A percentile compares a stretch with the other conserved stretches of the same genome.
These are phyloP conservation scores for Porites cylindrica DNA, from an alignment of 92 coral and sea anemone genomes.

Conservation along the genomic window DNA sequence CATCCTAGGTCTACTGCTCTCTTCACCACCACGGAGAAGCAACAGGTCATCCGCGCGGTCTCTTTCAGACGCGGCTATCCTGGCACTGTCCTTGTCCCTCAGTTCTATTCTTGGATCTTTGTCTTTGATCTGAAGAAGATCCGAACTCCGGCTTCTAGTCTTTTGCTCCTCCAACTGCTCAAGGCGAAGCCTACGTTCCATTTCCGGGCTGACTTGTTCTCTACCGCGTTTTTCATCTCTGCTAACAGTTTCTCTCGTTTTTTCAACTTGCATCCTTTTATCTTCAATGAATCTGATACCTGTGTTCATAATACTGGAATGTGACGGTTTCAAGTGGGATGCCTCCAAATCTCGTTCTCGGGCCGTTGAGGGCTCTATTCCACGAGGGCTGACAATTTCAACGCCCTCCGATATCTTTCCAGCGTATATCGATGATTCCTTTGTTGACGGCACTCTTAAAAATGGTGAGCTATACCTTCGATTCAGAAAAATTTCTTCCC, in stretches of 20 bases:
- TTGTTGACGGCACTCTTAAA: constrained; percentile 49
- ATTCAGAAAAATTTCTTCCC: constrained; percentile 73
- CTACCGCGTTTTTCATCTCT: constrained; percentile 63
- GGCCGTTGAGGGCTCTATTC: constrained; percentile 37
- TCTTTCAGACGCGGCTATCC: constrained; percentile 47
- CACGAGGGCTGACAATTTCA: constrained; percentile 36
- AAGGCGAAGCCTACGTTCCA: constrained; percentile 61
- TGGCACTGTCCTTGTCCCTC: constrained; percentile 22
- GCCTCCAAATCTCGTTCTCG: constrained; percentile 26
- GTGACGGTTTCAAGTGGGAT: constrained; percentile 63
- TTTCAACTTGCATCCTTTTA: constrained; percentile 63
- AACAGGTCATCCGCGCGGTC: constrained; percentile 62
- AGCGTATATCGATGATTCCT: constrained; percentile 69
- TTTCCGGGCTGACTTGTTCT: constrained; percentile 50
- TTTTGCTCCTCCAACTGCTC: constrained; percentile 68
- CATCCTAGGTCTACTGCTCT: constrained; percentile 28
- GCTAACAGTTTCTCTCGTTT: constrained; percentile 51
- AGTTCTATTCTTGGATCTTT: constrained; percentile 64
- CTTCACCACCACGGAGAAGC: constrained; percentile 39
- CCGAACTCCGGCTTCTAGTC: constrained; percentile 75
- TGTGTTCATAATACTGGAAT: constrained; percentile 67
- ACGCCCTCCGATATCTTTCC: constrained; percentile 71
- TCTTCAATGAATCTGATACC: constrained; percentile 70
- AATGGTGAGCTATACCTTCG: constrained; percentile 56
- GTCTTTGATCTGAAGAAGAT: constrained; percentile 75